Evolutionary conservation across 2,888 invertebrate genomes (phyloP), one percentile per base, ranked within the genome.

Genomic region (Dolichopus griseipennis): DNA sequence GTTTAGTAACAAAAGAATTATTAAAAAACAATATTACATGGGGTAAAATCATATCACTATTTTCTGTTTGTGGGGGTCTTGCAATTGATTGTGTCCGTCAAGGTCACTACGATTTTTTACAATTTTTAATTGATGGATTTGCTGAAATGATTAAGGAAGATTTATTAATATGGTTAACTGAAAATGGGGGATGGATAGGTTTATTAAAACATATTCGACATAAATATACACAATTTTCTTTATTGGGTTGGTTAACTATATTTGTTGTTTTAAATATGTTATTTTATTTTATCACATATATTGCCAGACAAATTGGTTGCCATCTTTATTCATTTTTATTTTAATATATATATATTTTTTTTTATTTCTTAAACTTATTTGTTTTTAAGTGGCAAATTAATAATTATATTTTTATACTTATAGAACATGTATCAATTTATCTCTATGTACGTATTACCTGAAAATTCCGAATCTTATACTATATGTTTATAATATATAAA

Each of bases 11-110:
- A 34, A 85, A 89, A 69, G 87, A 91, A 71, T 83, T 92, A 70
- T 87, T 91, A 72, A 86, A 88, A 72, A 75, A 76, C 63, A 89
- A 88, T 75, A 88, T 91, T 72, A 90, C 88, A 0, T 92, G 92
- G 92, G 88, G 90, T 67, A 92, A 91, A 84, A 84, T 87, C 69
- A 88, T 91, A 68, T 90, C 93, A 15, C 85, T 94, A 67, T 92
- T 89, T 78, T 90, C 92, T 21, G 87, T 94, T 4, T 91, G 92
- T 66, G 93, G 92, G 6, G 92, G 91, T 0, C 84, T 94, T 66
- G 92, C 93, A 9, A 88, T 90, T 27, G 94, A 94, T 76, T 88
- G 91, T 82, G 84, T 92, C 73, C 78, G 90, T 73, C 83, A 91
- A 83, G 87, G 92, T 72, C 84, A 88, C 81, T 90, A 90, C 0